Base-by-base conservation (phyloP, 1,140 invertebrate species). In the Caenorhabditis tropicalis region DNA sequence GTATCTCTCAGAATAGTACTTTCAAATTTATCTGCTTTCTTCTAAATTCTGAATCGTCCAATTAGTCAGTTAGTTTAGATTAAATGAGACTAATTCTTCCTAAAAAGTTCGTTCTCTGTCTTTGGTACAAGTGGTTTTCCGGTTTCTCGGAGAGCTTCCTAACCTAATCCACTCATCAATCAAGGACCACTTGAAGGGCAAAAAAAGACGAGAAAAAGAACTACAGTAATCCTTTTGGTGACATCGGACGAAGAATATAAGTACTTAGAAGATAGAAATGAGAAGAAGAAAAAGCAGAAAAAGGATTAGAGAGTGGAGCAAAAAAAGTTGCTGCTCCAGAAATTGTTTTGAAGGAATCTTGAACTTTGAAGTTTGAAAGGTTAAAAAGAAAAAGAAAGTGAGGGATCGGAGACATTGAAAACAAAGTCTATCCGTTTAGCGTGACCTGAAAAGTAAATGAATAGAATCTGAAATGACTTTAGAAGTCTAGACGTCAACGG, bases 341-440 rank as follows among this genome's bases (percentile, higher is more conserved):
- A 36, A n/a, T 21, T 39, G n/a, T 43, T 74, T 4, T 27, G 19
- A 33, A n/a, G 39, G 19, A 43, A 15, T 29, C 7, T 79, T 79
- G 74, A 79, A 49, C 74, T 79, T 49, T 81, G 79, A 81, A 81
- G 49, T 81, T 49, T 81, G 48, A 19, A 81, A 31, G 27, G 27
- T 74, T 74, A 29, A 58, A 58, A 29, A 29, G 9, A 70, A 39
- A 10, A 19, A 4, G 60, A 39, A n/a, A n/a, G n/a, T n/a, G n/a
- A 12, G 36, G 36, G 65, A n/a, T 12, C 7, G n/a, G 7, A 10
- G 16, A n/a, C n/a, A n/a, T n/a, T 2, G 16, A 65, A 65, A 24
- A 56, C 1, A 15, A 27, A n/a, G n/a, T 4, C 49, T 51, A 7
- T n/a, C 2, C 9, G n/a, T n/a, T n/a, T n/a, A n/a, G 53, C 21